Conservation (phyloP, 2,113 vertebrate genomes). For the Prionailurus bengalensis region DNA sequence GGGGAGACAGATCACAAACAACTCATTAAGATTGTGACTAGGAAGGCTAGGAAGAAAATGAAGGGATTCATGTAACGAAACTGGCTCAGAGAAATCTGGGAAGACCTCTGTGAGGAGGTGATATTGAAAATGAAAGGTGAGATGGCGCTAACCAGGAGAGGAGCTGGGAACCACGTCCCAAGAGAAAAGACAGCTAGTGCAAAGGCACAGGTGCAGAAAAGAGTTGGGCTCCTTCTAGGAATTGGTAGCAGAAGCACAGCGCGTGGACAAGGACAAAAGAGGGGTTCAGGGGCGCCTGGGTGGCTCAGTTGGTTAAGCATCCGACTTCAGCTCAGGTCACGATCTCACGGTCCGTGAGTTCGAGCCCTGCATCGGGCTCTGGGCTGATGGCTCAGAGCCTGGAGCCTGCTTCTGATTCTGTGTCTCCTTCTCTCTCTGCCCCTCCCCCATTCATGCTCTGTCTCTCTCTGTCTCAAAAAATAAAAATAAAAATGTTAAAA, state of each 20-base stretch:
- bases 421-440: too few relatives aligned
- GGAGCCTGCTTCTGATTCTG: too few relatives aligned
- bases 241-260: background rate
- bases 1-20: background rate
- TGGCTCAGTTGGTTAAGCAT: too few relatives aligned
- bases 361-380: too few relatives aligned
- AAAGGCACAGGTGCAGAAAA: background rate
- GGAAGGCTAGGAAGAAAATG: background rate
- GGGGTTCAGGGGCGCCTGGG: background rate
- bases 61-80: background rate
- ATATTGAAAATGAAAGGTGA: background rate
- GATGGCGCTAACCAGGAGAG: background rate
- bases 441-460: too few relatives aligned
- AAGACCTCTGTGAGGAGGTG: background rate
- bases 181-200: background rate
- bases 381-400: too few relatives aligned
- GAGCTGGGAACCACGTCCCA: background rate
- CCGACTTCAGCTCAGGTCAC: too few relatives aligned
- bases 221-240: background rate
- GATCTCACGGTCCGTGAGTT: too few relatives aligned
- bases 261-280: background rate
- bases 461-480: too few relatives aligned
- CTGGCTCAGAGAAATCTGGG: too few relatives aligned
- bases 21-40: background rate
- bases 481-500: too few relatives aligned